Conservation (phyloP, 1,140 invertebrate genomes). For the Dufourea novaeangliae region DNA sequence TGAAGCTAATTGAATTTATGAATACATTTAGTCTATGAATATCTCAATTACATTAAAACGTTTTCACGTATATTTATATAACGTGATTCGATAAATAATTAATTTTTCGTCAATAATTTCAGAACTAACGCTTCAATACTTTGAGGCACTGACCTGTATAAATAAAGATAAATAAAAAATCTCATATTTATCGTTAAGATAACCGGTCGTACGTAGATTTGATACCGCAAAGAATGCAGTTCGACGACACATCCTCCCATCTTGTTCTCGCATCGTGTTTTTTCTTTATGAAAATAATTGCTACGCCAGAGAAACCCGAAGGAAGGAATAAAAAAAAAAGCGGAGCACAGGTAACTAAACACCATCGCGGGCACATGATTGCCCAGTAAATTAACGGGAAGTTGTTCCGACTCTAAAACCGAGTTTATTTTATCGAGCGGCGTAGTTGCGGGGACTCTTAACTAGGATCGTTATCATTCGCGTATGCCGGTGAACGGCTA, state of each 20-base stretch:
- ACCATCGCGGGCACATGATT: slow-evolving; percentile 16
- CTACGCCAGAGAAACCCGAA: background rate
- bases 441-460: slow-evolving; percentile 14
- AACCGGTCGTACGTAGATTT: background rate
- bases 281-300: slow-evolving; percentile 29
- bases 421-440: slow-evolving; percentile 42
- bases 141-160: no score
- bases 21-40: no score
- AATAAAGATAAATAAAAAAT: no score
- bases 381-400: slow-evolving; percentile 33
- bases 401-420: slow-evolving; percentile 18
- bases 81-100: no score
- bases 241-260: background rate
- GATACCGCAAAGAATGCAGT: background rate
- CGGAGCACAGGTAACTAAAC: background rate
- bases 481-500: background rate
- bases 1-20: no score
- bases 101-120: no score
- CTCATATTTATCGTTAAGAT: background rate
- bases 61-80: no score
- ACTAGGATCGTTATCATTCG: slow-evolving; percentile 31
- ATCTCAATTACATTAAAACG: no score
- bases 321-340: background rate
- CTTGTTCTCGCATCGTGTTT: background rate
- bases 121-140: no score